Evolutionary conservation across 2,797 vertebrate genomes (phyloP), one percentile per base, ranked within the genome.

Genomic region (Trachops cirrhosus): DNA sequence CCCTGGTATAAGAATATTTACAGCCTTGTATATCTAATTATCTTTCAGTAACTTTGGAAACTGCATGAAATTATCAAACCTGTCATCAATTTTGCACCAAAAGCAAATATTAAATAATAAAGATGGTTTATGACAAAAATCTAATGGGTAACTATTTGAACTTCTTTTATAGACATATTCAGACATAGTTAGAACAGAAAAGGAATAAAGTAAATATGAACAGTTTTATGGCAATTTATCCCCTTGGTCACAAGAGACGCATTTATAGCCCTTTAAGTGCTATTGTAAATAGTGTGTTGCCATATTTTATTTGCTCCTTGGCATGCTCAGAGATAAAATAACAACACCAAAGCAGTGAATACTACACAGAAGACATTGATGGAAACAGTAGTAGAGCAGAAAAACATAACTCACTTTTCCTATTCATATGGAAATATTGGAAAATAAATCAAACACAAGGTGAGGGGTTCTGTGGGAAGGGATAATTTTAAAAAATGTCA

Each of bases 371-470:
- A 59, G 39, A 59, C 62, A 75, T 24, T 96, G 50, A 92, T 77
- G 34, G 57, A 67, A 91, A 80, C 6, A 86, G 41, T 64, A 44
- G 24, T 68, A 19, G 67, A 73, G 62, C 34, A 89, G 84, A 75
- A 93, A 90, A 85, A 70, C 80, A 62, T 74, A 90, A 68, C 50
- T 86, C n/a, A 70, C 9, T 52, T 90, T 93, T 96, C 54, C 37
- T 68, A 37, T 93, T 64, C 71, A 62, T 48, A 52, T 79, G 39
- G 3, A 11, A 62, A 83, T 93, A 91, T 75, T 94, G 79, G 19
- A 93, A 93, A 96, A 93, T 46, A 96, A 95, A 86, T 92, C 29
- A 90, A 88, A 62, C 18, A 62, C 54, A 89, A 74, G 57, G 39
- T 14, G 24, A 32, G n/a, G 32, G n/a, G 1, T 48, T 74, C 24